Evolutionary conservation across 2,113 vertebrate species (phyloP).

Genomic region (Bubo scandiacus): DNA sequence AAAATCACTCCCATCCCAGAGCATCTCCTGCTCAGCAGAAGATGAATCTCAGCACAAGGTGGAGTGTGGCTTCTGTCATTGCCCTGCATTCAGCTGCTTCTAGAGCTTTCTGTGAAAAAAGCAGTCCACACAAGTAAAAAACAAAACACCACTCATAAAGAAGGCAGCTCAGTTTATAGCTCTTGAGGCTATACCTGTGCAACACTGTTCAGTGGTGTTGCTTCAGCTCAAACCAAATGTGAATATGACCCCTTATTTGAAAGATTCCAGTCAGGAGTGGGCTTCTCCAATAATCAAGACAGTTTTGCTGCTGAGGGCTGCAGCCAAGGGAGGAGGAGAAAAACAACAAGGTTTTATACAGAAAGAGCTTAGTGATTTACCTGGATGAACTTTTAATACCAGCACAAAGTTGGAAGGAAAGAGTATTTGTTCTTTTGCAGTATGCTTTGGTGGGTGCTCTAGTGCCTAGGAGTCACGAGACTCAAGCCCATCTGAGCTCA

Average conservation of each 20-base stretch:
- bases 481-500: rapidly evolving
- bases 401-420: neutral
- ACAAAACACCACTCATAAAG: neutral
- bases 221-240: neutral
- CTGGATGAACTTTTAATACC: neutral
- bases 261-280: neutral
- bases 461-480: neutral
- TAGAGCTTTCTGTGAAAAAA: neutral
- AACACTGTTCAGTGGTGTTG: neutral
- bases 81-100: neutral
- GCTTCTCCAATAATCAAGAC: neutral
- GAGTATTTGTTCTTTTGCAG: neutral
- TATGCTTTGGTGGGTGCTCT: neutral
- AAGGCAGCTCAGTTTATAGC: neutral
- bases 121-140: neutral
- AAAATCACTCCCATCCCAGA: neutral
- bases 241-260: neutral
- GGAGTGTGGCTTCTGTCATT: neutral
- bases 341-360: neutral
- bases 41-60: neutral
- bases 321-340: neutral
- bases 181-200: neutral
- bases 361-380: neutral
- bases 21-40: neutral
- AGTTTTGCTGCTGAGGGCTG: neutral